These are phyloP conservation scores for Scomber colias DNA, from an alignment of 2,113 vertebrate species.

Conservation along the genomic window DNA sequence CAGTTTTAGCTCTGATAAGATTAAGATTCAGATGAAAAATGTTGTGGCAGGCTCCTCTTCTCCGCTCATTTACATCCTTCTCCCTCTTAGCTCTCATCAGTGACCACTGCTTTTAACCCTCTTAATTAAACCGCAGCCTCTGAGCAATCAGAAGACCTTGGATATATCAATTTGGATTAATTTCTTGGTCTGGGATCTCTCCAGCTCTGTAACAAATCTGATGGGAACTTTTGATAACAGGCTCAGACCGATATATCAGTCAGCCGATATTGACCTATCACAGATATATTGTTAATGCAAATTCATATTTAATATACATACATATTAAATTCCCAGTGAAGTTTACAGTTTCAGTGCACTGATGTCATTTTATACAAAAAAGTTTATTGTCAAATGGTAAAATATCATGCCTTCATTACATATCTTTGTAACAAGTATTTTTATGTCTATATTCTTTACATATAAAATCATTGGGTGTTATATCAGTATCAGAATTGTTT, in stretches of 20 bases:
- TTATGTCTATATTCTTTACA: too few species aligned
- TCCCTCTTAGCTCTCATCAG: conserved; percentile 14
- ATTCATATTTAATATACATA: too few species aligned
- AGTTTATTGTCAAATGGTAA: too few species aligned
- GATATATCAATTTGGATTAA: not conserved
- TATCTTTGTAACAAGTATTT: too few species aligned
- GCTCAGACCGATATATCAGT: not conserved
- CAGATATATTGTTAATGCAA: too few species aligned
- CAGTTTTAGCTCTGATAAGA: conserved; percentile 39
- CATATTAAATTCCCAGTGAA: too few species aligned
- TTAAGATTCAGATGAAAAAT: conserved; percentile 49
- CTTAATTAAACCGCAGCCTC: conserved; percentile 21
- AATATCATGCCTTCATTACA: too few species aligned
- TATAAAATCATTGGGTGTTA: too few species aligned
- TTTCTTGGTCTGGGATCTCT: conserved; percentile 5
- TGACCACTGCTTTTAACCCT: conserved; percentile 22
- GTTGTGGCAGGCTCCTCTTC: not conserved
- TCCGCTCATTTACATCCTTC: not conserved
- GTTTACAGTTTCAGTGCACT: too few species aligned
- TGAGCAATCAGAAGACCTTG: conserved; percentile 8
- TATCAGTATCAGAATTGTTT: too few species aligned
- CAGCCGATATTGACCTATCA: too few species aligned
- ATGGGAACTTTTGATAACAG: not conserved
- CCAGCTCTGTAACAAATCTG: not conserved
- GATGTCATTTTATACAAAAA: too few species aligned